phyloP scores from a whole-genome alignment of 2,797 vertebrate species.

The Sebastes aleutianus region DNA sequence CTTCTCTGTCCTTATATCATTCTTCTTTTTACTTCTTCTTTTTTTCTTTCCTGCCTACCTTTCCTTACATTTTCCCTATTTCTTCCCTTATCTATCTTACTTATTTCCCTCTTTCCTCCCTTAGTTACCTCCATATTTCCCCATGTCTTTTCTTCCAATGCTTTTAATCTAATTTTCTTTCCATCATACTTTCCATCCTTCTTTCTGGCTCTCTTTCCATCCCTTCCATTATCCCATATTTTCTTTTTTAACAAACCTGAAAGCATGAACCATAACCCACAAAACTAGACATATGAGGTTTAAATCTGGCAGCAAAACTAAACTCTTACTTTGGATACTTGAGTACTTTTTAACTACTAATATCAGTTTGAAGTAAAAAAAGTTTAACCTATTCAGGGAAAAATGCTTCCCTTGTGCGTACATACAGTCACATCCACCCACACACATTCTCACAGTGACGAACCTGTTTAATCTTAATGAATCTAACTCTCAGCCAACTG shows the following conservation, averaged over 20 bases:
- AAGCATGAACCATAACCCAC: not conserved
- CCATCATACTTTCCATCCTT: not conserved
- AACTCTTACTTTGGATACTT: not conserved
- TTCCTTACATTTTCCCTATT: not conserved
- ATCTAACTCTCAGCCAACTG: not conserved
- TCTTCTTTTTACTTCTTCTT: not conserved
- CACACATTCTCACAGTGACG: not conserved
- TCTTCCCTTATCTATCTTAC: not conserved
- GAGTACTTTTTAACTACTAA: not conserved
- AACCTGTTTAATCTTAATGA: constrained; percentile 14
- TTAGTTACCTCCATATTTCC: not conserved
- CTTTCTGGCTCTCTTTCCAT: not conserved
- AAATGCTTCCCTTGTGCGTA: not conserved
- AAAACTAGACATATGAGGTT: not conserved
- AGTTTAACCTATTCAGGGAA: not conserved
- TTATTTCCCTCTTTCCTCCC: not conserved
- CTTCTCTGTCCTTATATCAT: not conserved
- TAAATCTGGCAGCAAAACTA: not conserved
- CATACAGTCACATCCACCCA: not conserved
- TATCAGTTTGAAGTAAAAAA: not conserved
- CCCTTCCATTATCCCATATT: not conserved
- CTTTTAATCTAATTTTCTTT: not conserved
- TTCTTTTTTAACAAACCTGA: not conserved
- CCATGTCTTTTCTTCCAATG: not conserved
- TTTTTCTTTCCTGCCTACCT: not conserved